Percentiles rank a stretch among this genome's conserved stretches.
Evolutionary conservation across 2,888 invertebrate species (phyloP).

Genomic region (Tenodera sinensis): DNA sequence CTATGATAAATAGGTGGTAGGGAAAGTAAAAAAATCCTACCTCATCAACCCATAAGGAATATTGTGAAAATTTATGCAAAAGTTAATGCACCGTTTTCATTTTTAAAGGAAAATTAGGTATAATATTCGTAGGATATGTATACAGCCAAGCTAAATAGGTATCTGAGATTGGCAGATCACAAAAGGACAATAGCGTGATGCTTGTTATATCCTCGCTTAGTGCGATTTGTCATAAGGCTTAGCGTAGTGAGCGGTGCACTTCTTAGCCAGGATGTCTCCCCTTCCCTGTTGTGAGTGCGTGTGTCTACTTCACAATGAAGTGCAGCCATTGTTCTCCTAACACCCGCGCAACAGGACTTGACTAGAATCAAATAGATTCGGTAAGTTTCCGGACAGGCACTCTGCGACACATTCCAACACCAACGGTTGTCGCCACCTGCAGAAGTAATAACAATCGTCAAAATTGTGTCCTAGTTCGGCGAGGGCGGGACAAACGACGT

Average conservation of each 20-base stretch:
- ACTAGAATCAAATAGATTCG: background rate
- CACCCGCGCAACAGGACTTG: background rate
- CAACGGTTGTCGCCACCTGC: background rate
- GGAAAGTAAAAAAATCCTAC: too few relatives aligned
- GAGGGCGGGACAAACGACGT: background rate
- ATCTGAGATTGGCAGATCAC: too few relatives aligned
- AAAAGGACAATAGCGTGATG: too few relatives aligned
- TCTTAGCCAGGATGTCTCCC: background rate
- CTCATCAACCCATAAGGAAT: too few relatives aligned
- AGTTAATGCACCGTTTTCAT: too few relatives aligned
- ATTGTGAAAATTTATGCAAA: too few relatives aligned
- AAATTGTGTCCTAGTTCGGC: background rate
- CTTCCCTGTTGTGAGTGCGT: background rate
- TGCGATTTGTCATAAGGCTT: background rate
- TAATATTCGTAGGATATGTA: too few relatives aligned
- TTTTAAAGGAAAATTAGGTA: too few relatives aligned
- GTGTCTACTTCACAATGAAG: background rate
- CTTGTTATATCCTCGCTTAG: too few relatives aligned
- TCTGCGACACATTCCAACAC: background rate
- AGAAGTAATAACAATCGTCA: background rate
- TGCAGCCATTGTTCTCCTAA: background rate
- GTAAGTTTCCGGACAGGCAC: background rate
- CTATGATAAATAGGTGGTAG: too few relatives aligned
- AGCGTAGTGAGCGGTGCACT: background rate
- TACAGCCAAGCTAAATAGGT: too few relatives aligned